Evolutionary conservation across 2,113 vertebrate species (phyloP), one percentile per base, ranked within the genome.

Genomic region (Channa maculata): DNA sequence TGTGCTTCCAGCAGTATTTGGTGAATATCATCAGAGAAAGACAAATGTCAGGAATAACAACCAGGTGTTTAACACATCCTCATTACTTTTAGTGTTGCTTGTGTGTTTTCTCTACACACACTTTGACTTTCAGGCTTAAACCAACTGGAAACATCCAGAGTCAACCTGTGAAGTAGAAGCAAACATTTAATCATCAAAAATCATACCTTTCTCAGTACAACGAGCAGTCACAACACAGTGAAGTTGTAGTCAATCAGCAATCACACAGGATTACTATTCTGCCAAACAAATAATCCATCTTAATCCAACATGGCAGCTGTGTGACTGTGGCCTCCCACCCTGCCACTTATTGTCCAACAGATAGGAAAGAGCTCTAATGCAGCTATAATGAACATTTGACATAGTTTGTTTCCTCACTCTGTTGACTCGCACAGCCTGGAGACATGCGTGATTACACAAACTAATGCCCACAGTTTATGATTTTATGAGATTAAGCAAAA

Each of bases 261-360:
- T 61, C 39, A 24, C 75, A 9, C 51, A 41, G 68, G 74, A 81
- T 80, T 82, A 73, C 65, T 61, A 59, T 62, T 14, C 71, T 69
- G 74, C 72, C 74, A 81, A 85, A 85, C 79, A 79, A 81, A 83
- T 86, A 90, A 90, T 88, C 80, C 86, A 79, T 88, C 54, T 81
- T 83, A 77, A 88, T 88, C 82, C 75, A 73, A 46, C 50, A 44
- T 72, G 82, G 80, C 84, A 87, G 71, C 84, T 84, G 86, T 70
- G 82, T 41, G 51, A 80, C 58, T 57, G 77, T 15, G 69, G 65
- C 82, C 77, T 86, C 72, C 82, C 84, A 66, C 51, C 72, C 66
- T 71, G 65, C 82, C 82, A 79, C 73, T 87, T 83, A 71, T 62
- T 8, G 69, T 72, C 68, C 76, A 80, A 82, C 67, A 79, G 76